Percentiles rank a stretch among this genome's conserved stretches.
Conservation (phyloP, 2,888 invertebrate species). For the Pollenia labialis region DNA sequence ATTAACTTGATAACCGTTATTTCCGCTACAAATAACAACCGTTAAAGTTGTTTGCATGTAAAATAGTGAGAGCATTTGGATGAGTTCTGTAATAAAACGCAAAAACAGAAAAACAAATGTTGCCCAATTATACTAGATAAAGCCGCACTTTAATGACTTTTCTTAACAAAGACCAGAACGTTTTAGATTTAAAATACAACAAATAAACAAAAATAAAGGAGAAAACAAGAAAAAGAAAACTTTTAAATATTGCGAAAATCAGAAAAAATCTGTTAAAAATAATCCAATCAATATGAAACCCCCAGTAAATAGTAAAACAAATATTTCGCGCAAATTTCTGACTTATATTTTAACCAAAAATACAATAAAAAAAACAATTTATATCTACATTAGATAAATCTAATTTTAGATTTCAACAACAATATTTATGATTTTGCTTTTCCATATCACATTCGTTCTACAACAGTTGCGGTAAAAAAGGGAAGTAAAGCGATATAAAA, state of each 20-base stretch:
- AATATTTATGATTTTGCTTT: conserved; percentile 39
- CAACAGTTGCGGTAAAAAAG: conserved; percentile 1
- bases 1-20: conserved; percentile 18
- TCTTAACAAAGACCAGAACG: neutral
- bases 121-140: neutral
- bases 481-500: conserved; percentile 23
- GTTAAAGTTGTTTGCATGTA: neutral
- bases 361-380: neutral
- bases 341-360: conserved; percentile 45
- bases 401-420: conserved; percentile 51
- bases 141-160: neutral
- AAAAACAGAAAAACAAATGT: neutral
- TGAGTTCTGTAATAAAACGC: neutral
- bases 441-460: neutral
- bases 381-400: conserved; percentile 57
- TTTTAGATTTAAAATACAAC: too few species aligned
- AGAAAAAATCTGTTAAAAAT: too few species aligned
- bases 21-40: conserved; percentile 24
- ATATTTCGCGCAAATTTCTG: neutral
- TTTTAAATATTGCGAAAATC: too few species aligned
- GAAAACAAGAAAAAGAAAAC: neutral
- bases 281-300: neutral
- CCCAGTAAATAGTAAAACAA: neutral
- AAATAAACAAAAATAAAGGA: neutral
- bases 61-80: neutral